Conservation (phyloP, 2,888 invertebrate species). For the Philaethria dido region DNA sequence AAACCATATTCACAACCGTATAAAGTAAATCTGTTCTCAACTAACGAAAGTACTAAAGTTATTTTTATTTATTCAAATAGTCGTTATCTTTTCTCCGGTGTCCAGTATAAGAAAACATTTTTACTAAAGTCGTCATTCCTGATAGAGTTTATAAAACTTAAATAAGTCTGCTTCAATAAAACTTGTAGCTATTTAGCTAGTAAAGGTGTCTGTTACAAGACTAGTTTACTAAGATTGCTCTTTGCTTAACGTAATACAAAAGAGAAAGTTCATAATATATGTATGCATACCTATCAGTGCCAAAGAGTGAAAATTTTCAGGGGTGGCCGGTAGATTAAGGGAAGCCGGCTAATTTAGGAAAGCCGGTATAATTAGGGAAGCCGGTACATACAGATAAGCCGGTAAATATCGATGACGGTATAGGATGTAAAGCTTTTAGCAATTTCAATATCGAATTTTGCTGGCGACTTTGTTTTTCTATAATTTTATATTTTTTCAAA, state of each 20-base stretch:
- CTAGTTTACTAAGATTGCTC: slow-evolving; percentile 6
- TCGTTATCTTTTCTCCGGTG: background rate
- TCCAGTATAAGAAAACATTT: slow-evolving; percentile 25
- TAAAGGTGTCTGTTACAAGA: slow-evolving; percentile 8
- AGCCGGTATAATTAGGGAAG: too few relatives aligned
- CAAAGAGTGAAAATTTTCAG: too few relatives aligned
- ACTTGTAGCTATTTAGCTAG: slow-evolving; percentile 23
- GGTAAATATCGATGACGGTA: too few relatives aligned
- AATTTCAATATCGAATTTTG: too few relatives aligned
- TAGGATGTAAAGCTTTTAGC: too few relatives aligned
- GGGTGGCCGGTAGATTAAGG: too few relatives aligned
- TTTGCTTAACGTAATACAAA: slow-evolving; percentile 4
- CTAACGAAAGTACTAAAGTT: background rate
- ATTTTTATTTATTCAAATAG: slow-evolving; percentile 10
- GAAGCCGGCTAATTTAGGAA: too few relatives aligned
- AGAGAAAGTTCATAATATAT: background rate
- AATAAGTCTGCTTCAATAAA: slow-evolving; percentile 25
- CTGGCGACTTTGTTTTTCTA: too few relatives aligned
- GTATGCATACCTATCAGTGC: too few relatives aligned
- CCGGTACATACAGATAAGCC: too few relatives aligned
- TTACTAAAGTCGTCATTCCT: slow-evolving; percentile 25
- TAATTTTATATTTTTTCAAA: too few relatives aligned
- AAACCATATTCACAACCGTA: too few relatives aligned
- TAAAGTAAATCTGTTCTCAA: background rate
- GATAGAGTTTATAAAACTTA: slow-evolving; percentile 31